These are phyloP conservation scores for Alfaro cultratus DNA, from an alignment of 2,797 vertebrate species.

Conservation along the genomic window DNA sequence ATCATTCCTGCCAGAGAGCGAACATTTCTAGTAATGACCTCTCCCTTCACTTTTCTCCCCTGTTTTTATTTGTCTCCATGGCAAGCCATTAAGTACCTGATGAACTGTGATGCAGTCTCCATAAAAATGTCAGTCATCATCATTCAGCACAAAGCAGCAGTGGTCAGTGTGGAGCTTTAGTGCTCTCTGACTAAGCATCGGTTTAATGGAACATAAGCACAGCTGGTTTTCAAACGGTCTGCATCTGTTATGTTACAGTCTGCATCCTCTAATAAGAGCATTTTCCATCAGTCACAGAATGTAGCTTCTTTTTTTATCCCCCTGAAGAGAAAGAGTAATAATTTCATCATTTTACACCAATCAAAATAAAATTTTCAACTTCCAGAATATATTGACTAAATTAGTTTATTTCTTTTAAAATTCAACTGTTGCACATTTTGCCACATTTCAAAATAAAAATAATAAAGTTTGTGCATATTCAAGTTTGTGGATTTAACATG, in stretches of 20 bases:
- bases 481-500: background rate
- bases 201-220: slow-evolving; percentile 41
- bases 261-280: slow-evolving; percentile 12
- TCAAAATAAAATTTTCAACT: slow-evolving; percentile 22
- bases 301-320: slow-evolving; percentile 54
- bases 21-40: slow-evolving; percentile 66
- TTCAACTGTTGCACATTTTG: background rate
- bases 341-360: slow-evolving; percentile 37
- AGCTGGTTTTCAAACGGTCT: slow-evolving; percentile 52
- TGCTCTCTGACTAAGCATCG: slow-evolving; percentile 42
- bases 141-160: slow-evolving; percentile 37
- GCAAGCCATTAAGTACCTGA: slow-evolving; percentile 58
- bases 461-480: background rate
- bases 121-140: slow-evolving; percentile 53
- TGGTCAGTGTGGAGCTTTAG: slow-evolving; percentile 43
- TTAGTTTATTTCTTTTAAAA: slow-evolving; percentile 30
- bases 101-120: slow-evolving; percentile 54
- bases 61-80: slow-evolving; percentile 59
- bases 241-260: slow-evolving; percentile 12
- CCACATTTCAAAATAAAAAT: background rate
- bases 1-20: slow-evolving; percentile 53
- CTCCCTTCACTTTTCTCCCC: slow-evolving; percentile 39
- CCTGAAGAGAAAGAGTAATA: slow-evolving; percentile 38
- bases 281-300: slow-evolving; percentile 41
- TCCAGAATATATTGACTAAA: slow-evolving; percentile 33